Percentiles rank a stretch among this genome's conserved stretches.
Evolutionary conservation across 2,888 invertebrate species (phyloP).

Genomic region (Euplexia lucipara): DNA sequence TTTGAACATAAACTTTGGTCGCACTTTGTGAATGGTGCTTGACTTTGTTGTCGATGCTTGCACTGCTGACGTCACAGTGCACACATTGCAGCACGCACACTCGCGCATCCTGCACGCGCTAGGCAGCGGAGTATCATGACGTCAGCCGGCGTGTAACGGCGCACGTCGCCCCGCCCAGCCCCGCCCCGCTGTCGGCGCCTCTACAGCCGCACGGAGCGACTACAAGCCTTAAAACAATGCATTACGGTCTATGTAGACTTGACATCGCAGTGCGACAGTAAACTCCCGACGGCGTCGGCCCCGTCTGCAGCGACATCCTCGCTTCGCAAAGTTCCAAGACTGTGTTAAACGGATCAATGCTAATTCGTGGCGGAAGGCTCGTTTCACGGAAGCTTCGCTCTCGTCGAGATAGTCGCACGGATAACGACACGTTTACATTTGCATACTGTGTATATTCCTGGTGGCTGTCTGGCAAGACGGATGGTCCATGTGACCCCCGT

Average conservation of each 20-base stretch:
- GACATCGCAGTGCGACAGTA: constrained; percentile 24
- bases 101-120: constrained; percentile 14
- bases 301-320: constrained; percentile 2
- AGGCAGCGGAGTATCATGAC: constrained; percentile 65
- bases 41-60: constrained; percentile 16
- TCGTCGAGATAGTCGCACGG: constrained; percentile 37
- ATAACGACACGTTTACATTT: constrained; percentile 67
- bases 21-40: constrained; percentile 21
- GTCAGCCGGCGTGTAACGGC: constrained; percentile 69
- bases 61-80: constrained; percentile 55
- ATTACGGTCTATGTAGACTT: constrained; percentile 31
- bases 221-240: constrained; percentile 46
- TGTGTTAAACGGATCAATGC: constrained; percentile 16
- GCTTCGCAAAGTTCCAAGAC: constrained; percentile 2
- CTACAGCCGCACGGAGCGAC: constrained; percentile 26
- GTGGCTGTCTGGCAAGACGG: constrained; percentile 74
- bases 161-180: constrained; percentile 82
- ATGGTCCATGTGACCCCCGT: constrained; percentile 81
- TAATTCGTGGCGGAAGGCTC: not conserved
- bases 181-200: constrained; percentile 80
- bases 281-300: constrained; percentile 21
- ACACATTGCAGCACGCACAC: constrained; percentile 51
- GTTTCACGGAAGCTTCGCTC: constrained; percentile 34
- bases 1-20: constrained; percentile 1
- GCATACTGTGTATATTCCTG: constrained; percentile 71